These are phyloP conservation scores for Drosophila varians DNA, from an alignment of 1,140 invertebrate species.

Conservation along the genomic window DNA sequence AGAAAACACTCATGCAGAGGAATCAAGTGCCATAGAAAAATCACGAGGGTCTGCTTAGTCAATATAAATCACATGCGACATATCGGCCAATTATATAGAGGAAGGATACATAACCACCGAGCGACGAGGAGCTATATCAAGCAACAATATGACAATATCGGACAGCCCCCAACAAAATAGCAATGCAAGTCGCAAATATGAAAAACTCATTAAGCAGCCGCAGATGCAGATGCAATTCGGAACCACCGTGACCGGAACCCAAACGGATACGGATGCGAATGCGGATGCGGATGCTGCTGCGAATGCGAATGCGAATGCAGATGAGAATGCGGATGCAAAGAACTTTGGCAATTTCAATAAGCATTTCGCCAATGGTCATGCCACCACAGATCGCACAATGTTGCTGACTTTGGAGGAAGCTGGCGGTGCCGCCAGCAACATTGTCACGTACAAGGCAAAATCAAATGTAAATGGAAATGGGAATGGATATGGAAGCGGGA, in stretches of 20 bases:
- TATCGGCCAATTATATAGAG: constrained; percentile 51
- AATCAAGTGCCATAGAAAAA: constrained; percentile 59
- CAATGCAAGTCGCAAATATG: constrained; percentile 75
- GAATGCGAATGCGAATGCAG: constrained; percentile 4
- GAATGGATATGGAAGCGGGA: constrained; percentile 1
- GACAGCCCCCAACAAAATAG: constrained; percentile 44
- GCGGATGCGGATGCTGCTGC: constrained; percentile 13
- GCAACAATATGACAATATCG: constrained; percentile 79
- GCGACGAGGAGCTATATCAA: constrained; percentile 19
- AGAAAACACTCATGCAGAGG: constrained; percentile 22
- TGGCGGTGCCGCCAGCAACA: constrained; percentile 34
- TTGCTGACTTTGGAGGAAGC: constrained; percentile 41
- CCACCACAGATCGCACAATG: constrained; percentile 61
- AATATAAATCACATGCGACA: constrained; percentile 37
- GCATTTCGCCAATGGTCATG: constrained; percentile 63
- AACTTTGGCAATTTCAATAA: constrained; percentile 58
- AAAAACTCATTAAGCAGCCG: constrained; percentile 80
- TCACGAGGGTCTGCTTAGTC: constrained; percentile 17
- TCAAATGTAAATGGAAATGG: constrained; percentile 47
- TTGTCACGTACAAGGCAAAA: constrained; percentile 75
- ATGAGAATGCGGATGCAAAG: constrained; percentile 26
- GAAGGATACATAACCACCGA: constrained; percentile 32
- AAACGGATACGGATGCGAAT: constrained; percentile 2
- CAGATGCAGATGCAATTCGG: constrained; percentile 65
- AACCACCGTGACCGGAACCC: too few species aligned